Evolutionary conservation across 1,140 invertebrate genomes (phyloP).

Genomic region (Coboldia fuscipes): DNA sequence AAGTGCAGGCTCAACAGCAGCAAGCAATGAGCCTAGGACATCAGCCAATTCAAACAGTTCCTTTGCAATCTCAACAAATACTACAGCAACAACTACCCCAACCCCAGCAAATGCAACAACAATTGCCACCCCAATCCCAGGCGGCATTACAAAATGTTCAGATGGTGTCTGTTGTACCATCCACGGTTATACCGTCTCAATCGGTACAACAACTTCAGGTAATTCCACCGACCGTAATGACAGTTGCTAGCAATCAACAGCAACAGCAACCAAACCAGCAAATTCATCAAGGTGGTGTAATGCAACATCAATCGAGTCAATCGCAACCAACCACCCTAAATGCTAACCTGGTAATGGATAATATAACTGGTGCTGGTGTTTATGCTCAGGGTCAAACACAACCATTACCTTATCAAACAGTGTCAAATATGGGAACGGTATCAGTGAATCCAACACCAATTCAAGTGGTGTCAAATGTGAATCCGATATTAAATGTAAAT

Average conservation of each 20-base stretch:
- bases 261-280: conserved; percentile 3
- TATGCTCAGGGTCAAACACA: too few species aligned
- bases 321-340: too few species aligned
- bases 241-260: not conserved
- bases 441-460: too few species aligned
- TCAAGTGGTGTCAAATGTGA: too few species aligned
- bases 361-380: too few species aligned
- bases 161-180: too few species aligned
- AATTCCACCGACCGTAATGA: conserved; percentile 22
- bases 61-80: conserved; percentile 7
- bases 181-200: not conserved
- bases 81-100: conserved; percentile 6
- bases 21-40: conserved; percentile 1
- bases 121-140: not conserved
- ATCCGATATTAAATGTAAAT: too few species aligned
- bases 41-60: not conserved
- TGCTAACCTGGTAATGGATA: too few species aligned
- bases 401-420: too few species aligned
- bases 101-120: conserved; percentile 3
- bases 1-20: conserved; percentile 3
- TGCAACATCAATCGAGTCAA: not conserved
- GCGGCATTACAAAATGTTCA: conserved; percentile 5
- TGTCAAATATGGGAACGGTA: too few species aligned
- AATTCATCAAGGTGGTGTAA: not conserved
- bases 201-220: conserved; percentile 10